These are phyloP conservation scores for Calyptomena viridis DNA, from an alignment of 2,113 vertebrate genomes.

Conservation along the genomic window DNA sequence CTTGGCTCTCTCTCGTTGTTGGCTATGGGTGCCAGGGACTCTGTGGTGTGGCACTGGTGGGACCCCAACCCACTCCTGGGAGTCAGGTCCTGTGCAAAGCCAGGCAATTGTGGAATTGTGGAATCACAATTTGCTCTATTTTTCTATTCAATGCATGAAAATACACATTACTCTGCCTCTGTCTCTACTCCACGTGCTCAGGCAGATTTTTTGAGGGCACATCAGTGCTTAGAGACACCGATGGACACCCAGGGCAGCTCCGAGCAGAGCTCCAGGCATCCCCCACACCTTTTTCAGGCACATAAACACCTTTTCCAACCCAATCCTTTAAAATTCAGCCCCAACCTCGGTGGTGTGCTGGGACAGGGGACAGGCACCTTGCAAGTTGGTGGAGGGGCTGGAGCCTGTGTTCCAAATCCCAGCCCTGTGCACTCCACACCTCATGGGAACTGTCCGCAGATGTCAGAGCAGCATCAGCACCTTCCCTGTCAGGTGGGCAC, in stretches of 20 bases:
- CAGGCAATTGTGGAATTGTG: too few species aligned
- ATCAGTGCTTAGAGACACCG: background rate
- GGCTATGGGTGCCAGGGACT: background rate
- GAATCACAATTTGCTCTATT: background rate
- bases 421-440: background rate
- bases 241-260: background rate
- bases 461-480: background rate
- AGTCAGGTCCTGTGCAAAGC: background rate
- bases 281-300: background rate
- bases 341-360: rapidly evolving
- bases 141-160: background rate
- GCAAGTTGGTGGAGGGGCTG: background rate
- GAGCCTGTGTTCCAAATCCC: background rate
- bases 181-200: background rate
- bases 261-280: background rate
- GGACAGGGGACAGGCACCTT: background rate
- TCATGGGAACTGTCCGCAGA: rapidly evolving
- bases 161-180: background rate
- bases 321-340: background rate
- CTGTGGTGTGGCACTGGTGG: background rate
- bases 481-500: rapidly evolving
- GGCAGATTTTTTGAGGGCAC: background rate
- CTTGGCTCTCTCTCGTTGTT: background rate
- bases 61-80: background rate
- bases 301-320: background rate